phyloP scores from a whole-genome alignment of 2,797 vertebrate genomes.

The Chelmon rostratus region DNA sequence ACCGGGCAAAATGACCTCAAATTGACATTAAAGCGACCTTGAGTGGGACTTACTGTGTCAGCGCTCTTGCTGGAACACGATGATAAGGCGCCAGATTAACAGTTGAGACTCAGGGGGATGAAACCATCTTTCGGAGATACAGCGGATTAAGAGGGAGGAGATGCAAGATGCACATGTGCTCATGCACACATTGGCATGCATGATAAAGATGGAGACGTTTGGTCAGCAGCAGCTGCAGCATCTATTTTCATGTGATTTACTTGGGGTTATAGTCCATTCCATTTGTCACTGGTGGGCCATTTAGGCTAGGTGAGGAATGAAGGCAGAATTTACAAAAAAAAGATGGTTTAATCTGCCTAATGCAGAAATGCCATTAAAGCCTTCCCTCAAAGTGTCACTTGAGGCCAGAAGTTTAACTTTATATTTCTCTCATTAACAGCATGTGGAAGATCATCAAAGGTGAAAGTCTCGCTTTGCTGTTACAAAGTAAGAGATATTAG shows the following conservation, averaged over 20 bases:
- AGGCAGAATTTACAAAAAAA: conserved; percentile 42
- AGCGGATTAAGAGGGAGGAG: conserved; percentile 72
- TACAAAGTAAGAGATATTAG: conserved; percentile 6
- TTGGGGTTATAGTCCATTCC: conserved; percentile 42
- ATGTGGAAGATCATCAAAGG: conserved; percentile 61
- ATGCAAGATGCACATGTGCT: conserved; percentile 56
- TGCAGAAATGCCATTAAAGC: conserved; percentile 75
- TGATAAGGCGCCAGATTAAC: conserved; percentile 84
- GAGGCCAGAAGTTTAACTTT: conserved; percentile 59
- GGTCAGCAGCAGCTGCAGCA: conserved; percentile 58
- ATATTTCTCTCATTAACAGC: conserved; percentile 71
- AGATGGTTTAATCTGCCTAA: conserved; percentile 76
- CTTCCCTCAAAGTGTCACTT: conserved; percentile 60
- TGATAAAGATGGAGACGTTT: conserved; percentile 45
- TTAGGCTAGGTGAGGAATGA: conserved; percentile 58
- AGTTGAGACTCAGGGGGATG: conserved; percentile 65
- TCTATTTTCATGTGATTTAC: conserved; percentile 65
- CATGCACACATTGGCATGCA: conserved; percentile 38
- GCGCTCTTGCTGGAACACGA: conserved; percentile 78
- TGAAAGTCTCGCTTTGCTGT: conserved; percentile 14
- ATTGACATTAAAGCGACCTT: conserved; percentile 85
- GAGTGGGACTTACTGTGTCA: conserved; percentile 75
- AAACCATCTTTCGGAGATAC: conserved; percentile 63
- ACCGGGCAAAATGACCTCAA: conserved; percentile 79
- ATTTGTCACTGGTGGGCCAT: conserved; percentile 54